Percentiles rank a stretch among this genome's conserved stretches.
phyloP scores from a whole-genome alignment of 2,797 vertebrate species.

The Eurystomus glaucurus region DNA sequence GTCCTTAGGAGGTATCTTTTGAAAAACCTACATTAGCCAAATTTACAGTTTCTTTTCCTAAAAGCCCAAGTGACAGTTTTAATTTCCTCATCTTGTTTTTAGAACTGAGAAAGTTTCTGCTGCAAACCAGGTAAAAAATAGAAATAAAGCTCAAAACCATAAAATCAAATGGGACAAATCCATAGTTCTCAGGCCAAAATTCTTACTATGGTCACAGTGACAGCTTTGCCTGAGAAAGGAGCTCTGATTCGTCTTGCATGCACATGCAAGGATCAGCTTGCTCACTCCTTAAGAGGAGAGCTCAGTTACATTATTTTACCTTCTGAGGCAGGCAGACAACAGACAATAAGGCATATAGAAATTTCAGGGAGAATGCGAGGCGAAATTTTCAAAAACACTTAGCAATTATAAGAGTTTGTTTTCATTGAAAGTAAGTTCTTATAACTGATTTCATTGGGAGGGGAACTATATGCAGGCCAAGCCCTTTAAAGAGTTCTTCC shows the following conservation, averaged over 20 bases:
- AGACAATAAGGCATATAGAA: neutral
- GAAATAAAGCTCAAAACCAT: neutral
- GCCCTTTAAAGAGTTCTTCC: neutral
- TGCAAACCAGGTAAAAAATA: neutral
- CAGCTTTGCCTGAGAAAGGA: neutral
- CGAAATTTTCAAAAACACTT: neutral
- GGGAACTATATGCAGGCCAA: fast-evolving
- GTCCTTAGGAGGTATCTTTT: neutral
- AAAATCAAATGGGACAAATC: neutral
- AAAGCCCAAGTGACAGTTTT: neutral
- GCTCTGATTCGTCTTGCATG: neutral
- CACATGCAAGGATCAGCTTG: neutral
- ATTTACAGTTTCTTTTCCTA: neutral
- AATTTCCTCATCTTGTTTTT: neutral
- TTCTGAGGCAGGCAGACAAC: neutral
- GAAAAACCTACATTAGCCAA: neutral
- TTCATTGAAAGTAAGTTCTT: neutral
- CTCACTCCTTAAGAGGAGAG: neutral
- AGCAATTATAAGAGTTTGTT: neutral
- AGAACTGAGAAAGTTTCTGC: neutral
- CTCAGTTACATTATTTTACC: neutral
- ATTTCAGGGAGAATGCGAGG: neutral
- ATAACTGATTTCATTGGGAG: neutral
- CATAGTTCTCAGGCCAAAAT: neutral
- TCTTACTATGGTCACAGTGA: neutral